Percentiles rank a stretch among this genome's conserved stretches.
Evolutionary conservation across 2,888 invertebrate species (phyloP).

Genomic region (Isotomurus palustris): DNA sequence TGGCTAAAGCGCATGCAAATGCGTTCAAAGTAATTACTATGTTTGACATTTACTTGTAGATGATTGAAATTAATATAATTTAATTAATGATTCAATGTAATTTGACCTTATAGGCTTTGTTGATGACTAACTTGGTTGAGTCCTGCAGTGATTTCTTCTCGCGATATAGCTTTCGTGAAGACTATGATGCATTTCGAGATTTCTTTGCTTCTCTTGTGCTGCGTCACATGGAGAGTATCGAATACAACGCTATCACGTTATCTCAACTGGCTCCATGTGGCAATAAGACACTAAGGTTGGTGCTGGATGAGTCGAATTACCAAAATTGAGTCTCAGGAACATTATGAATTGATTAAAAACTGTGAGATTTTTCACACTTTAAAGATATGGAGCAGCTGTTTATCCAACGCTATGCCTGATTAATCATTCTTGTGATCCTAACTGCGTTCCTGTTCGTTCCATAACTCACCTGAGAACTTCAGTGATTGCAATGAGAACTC

Average conservation of each 20-base stretch:
- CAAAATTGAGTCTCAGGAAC: background rate
- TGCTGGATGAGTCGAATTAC: background rate
- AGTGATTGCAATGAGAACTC: conserved; percentile 34
- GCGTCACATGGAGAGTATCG: conserved; percentile 40
- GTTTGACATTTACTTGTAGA: no score
- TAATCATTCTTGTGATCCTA: conserved; percentile 44
- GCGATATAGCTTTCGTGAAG: conserved; percentile 10
- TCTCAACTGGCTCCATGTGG: conserved; percentile 24
- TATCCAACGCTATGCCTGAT: conserved; percentile 36
- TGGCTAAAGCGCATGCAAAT: conserved; percentile 14
- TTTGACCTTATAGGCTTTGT: no score
- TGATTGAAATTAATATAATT: no score
- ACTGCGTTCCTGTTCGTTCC: conserved; percentile 35
- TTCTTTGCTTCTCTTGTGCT: conserved; percentile 34
- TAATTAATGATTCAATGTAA: no score
- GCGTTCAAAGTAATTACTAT: no score
- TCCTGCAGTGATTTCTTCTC: conserved; percentile 30
- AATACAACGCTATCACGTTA: conserved; percentile 42
- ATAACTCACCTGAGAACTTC: conserved; percentile 22
- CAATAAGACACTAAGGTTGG: background rate
- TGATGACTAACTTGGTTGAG: conserved; percentile 32
- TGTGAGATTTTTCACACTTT: conserved; percentile 8
- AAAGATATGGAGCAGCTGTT: conserved; percentile 38
- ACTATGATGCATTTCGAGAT: conserved; percentile 21
- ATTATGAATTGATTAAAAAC: background rate